Conservation (phyloP, 2,797 vertebrate species). For the Pogoniulus pusillus region DNA sequence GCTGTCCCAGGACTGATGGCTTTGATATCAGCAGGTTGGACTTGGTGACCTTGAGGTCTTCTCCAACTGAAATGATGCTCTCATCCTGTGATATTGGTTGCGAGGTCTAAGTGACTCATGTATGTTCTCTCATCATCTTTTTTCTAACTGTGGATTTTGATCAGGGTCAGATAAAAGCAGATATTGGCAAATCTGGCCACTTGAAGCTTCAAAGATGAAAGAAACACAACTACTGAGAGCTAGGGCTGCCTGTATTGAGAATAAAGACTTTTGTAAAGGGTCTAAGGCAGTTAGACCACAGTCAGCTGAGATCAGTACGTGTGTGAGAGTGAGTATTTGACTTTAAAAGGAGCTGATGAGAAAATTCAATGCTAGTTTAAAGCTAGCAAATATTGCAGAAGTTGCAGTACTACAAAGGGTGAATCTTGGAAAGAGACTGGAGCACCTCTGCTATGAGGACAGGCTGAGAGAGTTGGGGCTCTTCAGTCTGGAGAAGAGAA, state of each 20-base stretch:
- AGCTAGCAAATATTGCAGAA: constrained; percentile 3
- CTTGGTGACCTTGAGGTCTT: too few species aligned
- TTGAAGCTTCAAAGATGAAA: constrained; percentile 9
- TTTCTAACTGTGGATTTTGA: neutral
- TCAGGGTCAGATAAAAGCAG: neutral
- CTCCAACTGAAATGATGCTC: too few species aligned
- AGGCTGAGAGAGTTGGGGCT: too few species aligned
- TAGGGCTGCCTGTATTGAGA: neutral
- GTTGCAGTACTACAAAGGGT: constrained; percentile 22
- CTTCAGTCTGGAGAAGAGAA: too few species aligned
- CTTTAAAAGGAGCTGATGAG: constrained; percentile 1
- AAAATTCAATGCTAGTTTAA: neutral
- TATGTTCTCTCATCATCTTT: neutral
- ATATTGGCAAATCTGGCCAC: neutral
- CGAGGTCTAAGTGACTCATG: neutral
- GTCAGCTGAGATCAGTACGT: neutral
- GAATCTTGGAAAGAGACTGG: too few species aligned
- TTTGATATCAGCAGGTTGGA: neutral
- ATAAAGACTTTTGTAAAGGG: neutral
- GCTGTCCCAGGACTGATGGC: neutral
- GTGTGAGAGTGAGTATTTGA: constrained; percentile 19
- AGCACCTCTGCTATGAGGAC: neutral
- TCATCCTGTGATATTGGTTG: neutral
- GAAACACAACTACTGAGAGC: neutral
- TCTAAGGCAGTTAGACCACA: neutral